These are phyloP conservation scores for Tiphia femorata DNA, from an alignment of 2,888 invertebrate genomes.

Conservation along the genomic window DNA sequence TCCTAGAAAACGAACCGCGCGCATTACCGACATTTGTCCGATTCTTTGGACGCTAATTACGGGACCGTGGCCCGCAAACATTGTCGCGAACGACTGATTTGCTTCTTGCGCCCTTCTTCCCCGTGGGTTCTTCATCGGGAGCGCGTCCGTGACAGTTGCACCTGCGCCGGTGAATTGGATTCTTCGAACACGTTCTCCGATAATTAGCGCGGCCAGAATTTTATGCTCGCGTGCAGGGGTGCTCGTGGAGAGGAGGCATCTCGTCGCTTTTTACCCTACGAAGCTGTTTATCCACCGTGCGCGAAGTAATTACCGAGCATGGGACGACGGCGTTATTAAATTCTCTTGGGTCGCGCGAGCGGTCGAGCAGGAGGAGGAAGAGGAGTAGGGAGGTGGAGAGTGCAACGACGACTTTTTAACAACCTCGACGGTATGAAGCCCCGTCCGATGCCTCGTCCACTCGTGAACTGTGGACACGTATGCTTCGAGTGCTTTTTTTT, in stretches of 20 bases:
- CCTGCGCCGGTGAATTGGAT: constrained; percentile 7
- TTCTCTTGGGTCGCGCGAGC: no score
- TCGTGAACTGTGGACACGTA: no score
- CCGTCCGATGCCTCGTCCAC: no score
- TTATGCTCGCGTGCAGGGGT: neutral
- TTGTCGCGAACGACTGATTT: constrained; percentile 1
- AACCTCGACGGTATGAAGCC: no score
- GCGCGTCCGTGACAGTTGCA: neutral
- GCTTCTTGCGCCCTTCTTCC: neutral
- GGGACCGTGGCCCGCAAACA: neutral
- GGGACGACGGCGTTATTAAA: neutral
- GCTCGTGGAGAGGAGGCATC: no score
- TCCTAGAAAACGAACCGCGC: no score
- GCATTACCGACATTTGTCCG: no score
- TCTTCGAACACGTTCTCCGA: constrained; percentile 8
- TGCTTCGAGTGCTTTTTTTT: no score
- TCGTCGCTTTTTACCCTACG: neutral
- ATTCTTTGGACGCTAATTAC: no score
- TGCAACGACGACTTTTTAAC: no score
- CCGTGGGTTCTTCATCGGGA: neutral
- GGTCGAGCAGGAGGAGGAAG: no score
- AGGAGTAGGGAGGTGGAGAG: no score
- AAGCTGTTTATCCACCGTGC: neutral
- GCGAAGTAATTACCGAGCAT: neutral
- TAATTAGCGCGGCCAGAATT: constrained; percentile 10